phyloP scores from a whole-genome alignment of 2,797 vertebrate species.

The Silurus aristotelis region DNA sequence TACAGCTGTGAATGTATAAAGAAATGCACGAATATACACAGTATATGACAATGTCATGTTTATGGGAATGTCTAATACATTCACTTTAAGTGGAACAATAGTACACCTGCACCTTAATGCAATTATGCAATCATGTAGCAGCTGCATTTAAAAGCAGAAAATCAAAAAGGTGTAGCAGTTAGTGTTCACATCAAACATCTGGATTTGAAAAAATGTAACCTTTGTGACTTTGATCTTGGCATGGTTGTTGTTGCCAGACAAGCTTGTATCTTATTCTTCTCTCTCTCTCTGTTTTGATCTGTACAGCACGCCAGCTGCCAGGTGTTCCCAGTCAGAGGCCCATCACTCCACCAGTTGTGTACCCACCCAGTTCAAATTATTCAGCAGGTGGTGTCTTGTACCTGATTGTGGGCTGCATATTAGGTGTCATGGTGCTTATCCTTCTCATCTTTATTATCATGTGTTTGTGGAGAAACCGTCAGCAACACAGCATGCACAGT shows the following conservation, averaged over 20 bases:
- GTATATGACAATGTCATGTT: not conserved
- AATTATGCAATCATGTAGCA: not conserved
- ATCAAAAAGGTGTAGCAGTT: no score
- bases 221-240: not conserved
- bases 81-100: not conserved
- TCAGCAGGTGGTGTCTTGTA: slow-evolving; percentile 80
- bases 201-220: not conserved
- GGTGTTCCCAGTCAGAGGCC: slow-evolving; percentile 75
- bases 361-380: slow-evolving; percentile 65
- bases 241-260: not conserved
- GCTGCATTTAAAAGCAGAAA: not conserved
- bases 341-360: slow-evolving; percentile 79
- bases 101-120: not conserved
- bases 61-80: not conserved
- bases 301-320: slow-evolving; percentile 82
- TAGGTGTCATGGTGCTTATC: slow-evolving; percentile 93
- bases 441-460: slow-evolving; percentile 92
- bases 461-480: slow-evolving; percentile 95
- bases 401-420: slow-evolving; percentile 89
- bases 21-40: not conserved
- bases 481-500: slow-evolving; percentile 90
- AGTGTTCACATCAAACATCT: not conserved
- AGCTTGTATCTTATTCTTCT: not conserved
- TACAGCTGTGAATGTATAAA: not conserved
- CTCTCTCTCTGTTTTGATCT: not conserved